phyloP scores from a whole-genome alignment of 2,888 invertebrate genomes.

The Drosophila monieri region DNA sequence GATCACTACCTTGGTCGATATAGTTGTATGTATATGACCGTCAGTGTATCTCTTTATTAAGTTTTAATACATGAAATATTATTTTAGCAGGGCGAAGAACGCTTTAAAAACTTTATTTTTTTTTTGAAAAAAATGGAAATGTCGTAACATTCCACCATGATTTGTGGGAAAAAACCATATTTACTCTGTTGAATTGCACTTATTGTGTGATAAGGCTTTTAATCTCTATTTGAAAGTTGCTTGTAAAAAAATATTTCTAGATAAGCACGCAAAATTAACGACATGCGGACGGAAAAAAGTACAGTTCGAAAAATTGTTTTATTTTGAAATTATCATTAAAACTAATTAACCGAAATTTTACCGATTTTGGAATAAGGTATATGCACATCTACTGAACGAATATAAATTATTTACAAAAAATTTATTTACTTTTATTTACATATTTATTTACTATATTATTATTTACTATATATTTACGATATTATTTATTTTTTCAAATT shows the following conservation, averaged over 20 bases:
- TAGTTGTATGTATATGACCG: too few relatives aligned
- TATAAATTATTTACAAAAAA: too few relatives aligned
- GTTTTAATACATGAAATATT: too few relatives aligned
- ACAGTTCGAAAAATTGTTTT: conserved; percentile 63
- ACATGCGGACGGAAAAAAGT: conserved; percentile 73
- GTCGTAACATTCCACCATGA: neutral
- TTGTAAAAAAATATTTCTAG: conserved; percentile 68
- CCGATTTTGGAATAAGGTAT: too few relatives aligned
- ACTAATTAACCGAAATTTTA: too few relatives aligned
- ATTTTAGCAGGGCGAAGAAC: neutral
- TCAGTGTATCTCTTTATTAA: too few relatives aligned
- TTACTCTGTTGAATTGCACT: conserved; percentile 61
- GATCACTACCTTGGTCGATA: too few relatives aligned
- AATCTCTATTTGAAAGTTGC: conserved; percentile 69
- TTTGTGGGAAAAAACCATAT: conserved; percentile 13
- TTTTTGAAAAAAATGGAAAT: neutral
- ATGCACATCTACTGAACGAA: too few relatives aligned
- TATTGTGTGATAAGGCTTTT: conserved; percentile 71
- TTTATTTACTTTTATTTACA: too few relatives aligned
- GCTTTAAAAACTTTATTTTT: neutral
- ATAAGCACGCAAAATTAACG: conserved; percentile 63
- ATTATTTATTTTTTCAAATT: too few relatives aligned
- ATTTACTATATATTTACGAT: too few relatives aligned
- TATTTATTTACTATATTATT: too few relatives aligned
- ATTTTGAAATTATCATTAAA: neutral